Evolutionary conservation across 2,888 invertebrate genomes (phyloP), one percentile per base, ranked within the genome.

Genomic region (Bhutanitis thaidina): DNA sequence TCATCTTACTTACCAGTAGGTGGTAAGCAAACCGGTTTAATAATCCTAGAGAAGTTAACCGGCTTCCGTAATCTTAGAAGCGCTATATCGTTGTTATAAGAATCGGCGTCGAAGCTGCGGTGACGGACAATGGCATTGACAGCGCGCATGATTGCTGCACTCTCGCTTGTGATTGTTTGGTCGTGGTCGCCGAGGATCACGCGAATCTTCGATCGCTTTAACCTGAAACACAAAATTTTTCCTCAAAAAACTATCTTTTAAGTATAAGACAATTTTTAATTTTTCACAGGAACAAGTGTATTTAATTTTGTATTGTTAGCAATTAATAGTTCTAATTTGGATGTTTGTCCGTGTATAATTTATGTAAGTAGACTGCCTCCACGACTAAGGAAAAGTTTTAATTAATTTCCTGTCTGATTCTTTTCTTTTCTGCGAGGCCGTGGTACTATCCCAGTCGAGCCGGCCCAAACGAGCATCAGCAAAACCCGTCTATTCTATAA

Each of bases 71-170:
- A 79, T 65, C 93, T 93, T 14, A 96, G 81, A 47, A 96, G 79
- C 0, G 96, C 96, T 44, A 96, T 95, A 71, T 96, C 96, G 73
- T 96, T 96, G 78, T 96, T 96, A 73, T 95, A 96, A 0, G 95
- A 94, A 67, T 95, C 94, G 1, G 94, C 92, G 74, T 96, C 95
- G 74, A 96, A 96, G 78, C 94, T 95, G 45, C 94, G 91, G 66
- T 96, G 96, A 15, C 94, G 91, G 43, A 95, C 93, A 49, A 96
- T 92, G 30, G 94, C 90, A 16, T 94, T 92, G 12, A 96, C 95
- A 0, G 95, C 94, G 55, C 96, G 88, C 93, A 96, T 96, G 65
- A 95, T 93, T 12, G 96, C 95, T 3, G 93, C 91, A 7, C 94
- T 93, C 71, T 96, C 96, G 0, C 93, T 91, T 0, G 94, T 95